phyloP scores from a whole-genome alignment of 2,797 vertebrate genomes.

The Cyprinodon diabolis region DNA sequence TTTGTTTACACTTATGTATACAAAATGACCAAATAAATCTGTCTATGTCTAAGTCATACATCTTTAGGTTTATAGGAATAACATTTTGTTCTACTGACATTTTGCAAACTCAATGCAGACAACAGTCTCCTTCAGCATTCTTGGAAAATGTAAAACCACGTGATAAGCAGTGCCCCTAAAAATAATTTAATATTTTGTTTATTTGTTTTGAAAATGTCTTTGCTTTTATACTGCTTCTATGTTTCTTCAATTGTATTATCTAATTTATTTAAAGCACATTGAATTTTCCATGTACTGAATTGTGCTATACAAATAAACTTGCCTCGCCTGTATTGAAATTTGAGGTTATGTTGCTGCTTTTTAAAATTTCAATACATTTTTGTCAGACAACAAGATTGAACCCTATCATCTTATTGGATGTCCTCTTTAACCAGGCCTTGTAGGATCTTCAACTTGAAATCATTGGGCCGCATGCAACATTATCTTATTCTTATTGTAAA shows the following conservation, averaged over 20 bases:
- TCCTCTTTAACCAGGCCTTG: background rate
- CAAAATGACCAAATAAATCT: no score
- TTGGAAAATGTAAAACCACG: background rate
- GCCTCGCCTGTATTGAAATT: no score
- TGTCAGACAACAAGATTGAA: background rate
- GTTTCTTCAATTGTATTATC: no score
- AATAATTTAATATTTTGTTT: background rate
- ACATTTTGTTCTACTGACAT: background rate
- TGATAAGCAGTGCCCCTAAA: background rate
- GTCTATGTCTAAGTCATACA: no score
- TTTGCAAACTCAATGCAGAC: background rate
- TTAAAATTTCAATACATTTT: background rate
- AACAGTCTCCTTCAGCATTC: background rate
- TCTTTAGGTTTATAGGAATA: background rate
- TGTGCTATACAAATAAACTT: no score
- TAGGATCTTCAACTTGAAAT: background rate
- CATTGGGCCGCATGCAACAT: no score
- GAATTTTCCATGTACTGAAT: no score
- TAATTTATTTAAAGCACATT: no score
- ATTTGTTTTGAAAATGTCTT: background rate
- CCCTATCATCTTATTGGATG: background rate
- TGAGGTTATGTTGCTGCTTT: background rate
- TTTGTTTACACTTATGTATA: no score
- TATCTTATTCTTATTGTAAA: no score
- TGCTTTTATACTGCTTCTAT: no score